phyloP scores from a whole-genome alignment of 2,888 invertebrate genomes.

The Allygus modestus region DNA sequence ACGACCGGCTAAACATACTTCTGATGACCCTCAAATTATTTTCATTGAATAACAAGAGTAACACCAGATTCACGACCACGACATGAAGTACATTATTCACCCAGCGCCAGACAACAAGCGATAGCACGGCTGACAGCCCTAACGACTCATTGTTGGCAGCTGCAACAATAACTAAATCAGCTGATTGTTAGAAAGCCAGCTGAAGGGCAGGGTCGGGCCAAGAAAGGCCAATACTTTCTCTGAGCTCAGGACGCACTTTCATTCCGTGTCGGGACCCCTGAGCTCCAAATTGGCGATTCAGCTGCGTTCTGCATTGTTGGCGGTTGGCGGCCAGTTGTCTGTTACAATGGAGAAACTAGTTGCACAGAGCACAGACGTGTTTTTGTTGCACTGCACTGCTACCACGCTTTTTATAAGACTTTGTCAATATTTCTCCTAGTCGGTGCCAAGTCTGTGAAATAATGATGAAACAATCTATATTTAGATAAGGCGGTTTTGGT shows the following conservation, averaged over 20 bases:
- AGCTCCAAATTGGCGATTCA: conserved; percentile 46
- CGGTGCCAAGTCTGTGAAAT: too few relatives aligned
- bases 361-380: not conserved
- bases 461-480: too few relatives aligned
- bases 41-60: too few relatives aligned
- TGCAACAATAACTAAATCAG: conserved; percentile 46
- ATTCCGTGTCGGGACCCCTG: conserved; percentile 40
- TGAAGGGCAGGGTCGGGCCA: conserved; percentile 34
- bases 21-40: too few relatives aligned
- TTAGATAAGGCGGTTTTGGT: too few relatives aligned
- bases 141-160: conserved; percentile 23
- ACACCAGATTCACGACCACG: too few relatives aligned
- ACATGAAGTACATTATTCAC: not conserved
- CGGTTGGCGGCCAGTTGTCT: not conserved
- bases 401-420: not conserved
- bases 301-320: conserved; percentile 39
- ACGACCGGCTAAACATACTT: too few relatives aligned
- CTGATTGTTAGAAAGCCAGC: conserved; percentile 35
- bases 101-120: not conserved
- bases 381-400: not conserved
- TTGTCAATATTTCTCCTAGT: too few relatives aligned
- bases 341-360: conserved; percentile 48
- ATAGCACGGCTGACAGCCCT: not conserved
- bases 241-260: conserved; percentile 23
- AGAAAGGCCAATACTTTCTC: conserved; percentile 57